Percentiles rank a stretch among this genome's conserved stretches.
These are phyloP conservation scores for Heliothis peltigera DNA, from an alignment of 2,888 invertebrate species.

Conservation along the genomic window DNA sequence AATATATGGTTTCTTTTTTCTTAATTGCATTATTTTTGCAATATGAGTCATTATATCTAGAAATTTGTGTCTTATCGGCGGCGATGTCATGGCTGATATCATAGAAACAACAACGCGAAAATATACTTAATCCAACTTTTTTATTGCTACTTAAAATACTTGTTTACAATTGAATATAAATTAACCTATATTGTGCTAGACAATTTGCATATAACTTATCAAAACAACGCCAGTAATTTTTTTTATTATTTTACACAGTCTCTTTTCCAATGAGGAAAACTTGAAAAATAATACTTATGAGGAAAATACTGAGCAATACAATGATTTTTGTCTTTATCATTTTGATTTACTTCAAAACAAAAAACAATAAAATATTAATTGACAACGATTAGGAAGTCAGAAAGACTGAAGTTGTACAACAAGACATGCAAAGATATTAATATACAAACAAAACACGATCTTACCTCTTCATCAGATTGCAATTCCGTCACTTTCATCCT, in stretches of 20 bases:
- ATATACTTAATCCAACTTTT: slow-evolving; percentile 11
- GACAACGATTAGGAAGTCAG: neutral
- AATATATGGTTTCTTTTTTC: too few relatives aligned
- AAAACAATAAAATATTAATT: too few relatives aligned
- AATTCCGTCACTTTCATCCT: slow-evolving; percentile 87
- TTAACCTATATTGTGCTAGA: neutral
- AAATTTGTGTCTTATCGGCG: slow-evolving; percentile 23
- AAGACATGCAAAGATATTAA: too few relatives aligned
- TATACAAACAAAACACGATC: slow-evolving; percentile 18
- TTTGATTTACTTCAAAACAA: too few relatives aligned
- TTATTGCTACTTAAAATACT: neutral
- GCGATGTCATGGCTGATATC: slow-evolving; percentile 38
- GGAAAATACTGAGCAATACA: neutral
- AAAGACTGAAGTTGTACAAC: too few relatives aligned
- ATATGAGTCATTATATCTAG: slow-evolving; percentile 9
- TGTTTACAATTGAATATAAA: neutral
- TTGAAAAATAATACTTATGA: too few relatives aligned
- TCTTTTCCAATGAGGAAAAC: neutral
- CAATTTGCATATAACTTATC: neutral
- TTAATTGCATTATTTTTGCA: slow-evolving; percentile 22
- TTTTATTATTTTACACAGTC: neutral
- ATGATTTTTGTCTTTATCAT: neutral
- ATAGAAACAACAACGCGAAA: slow-evolving; percentile 12
- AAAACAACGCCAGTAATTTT: neutral
- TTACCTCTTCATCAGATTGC: slow-evolving; percentile 86